Conservation (phyloP, 92 coral and sea anemone genomes). For the Paragorgia papillata region DNA sequence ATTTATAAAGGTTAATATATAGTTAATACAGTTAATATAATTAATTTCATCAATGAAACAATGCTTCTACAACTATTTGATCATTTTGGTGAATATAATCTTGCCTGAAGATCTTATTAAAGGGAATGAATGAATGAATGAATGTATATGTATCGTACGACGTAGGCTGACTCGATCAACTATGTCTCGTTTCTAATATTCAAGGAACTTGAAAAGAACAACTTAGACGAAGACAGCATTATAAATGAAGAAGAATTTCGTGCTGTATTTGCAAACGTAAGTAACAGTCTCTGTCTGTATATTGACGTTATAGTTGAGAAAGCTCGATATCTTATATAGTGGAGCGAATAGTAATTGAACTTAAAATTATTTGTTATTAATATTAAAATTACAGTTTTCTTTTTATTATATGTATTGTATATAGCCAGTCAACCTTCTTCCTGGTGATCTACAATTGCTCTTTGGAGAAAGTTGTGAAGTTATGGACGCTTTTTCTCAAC, state of each 20-base stretch:
- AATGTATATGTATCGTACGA: no score
- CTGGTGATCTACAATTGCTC: slow-evolving; percentile 78
- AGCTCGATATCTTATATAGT: no score
- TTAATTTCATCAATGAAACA: not conserved
- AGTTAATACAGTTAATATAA: no score
- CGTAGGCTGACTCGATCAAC: no score
- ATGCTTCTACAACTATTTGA: not conserved
- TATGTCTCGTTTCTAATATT: not conserved
- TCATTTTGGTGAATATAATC: not conserved
- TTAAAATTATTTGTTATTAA: not conserved
- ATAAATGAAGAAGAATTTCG: slow-evolving; percentile 84
- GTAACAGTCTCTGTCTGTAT: no score
- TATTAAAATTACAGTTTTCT: not conserved
- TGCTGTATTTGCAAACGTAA: slow-evolving; percentile 87
- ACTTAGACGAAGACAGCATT: slow-evolving; percentile 96
- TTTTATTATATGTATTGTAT: not conserved
- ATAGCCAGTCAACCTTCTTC: slow-evolving; percentile 79
- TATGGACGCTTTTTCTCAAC: slow-evolving; percentile 89
- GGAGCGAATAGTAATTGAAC: no score
- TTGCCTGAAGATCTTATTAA: no score
- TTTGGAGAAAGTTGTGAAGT: slow-evolving; percentile 86
- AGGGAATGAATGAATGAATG: no score
- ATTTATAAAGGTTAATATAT: slow-evolving; percentile 81
- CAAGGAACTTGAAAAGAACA: slow-evolving; percentile 93
- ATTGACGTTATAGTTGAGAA: no score